A percentile compares a stretch with the other conserved stretches of the same genome.
phyloP scores from a whole-genome alignment of 2,797 vertebrate species.

The Sebastes dallii region DNA sequence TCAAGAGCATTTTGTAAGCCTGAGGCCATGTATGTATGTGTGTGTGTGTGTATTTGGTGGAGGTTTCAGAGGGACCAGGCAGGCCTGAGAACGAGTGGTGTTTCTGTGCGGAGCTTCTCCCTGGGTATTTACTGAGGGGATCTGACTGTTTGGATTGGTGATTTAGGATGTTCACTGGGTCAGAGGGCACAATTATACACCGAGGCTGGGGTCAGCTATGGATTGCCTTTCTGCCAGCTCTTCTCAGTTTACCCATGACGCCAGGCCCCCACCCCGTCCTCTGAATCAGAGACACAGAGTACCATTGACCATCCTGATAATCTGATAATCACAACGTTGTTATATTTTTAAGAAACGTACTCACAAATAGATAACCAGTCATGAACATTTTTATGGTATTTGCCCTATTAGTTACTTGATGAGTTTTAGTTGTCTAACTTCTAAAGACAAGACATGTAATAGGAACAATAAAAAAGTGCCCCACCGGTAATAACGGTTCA shows the following conservation, averaged over 20 bases:
- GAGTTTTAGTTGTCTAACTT: not conserved
- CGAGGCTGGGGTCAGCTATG: conserved; percentile 68
- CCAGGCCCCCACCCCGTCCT: conserved; percentile 38
- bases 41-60: not conserved
- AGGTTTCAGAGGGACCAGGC: conserved; percentile 33
- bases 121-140: conserved; percentile 59
- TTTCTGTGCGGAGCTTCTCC: conserved; percentile 32
- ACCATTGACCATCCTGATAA: conserved; percentile 1
- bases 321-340: not conserved
- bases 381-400: not conserved
- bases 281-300: conserved; percentile 1
- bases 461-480: not conserved
- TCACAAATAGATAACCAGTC: not conserved
- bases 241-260: conserved; percentile 68
- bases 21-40: conserved; percentile 16
- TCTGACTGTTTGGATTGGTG: conserved; percentile 76
- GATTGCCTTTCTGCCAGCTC: conserved; percentile 71
- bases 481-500: not conserved
- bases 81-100: conserved; percentile 36
- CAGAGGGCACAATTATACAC: conserved; percentile 77
- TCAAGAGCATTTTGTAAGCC: conserved; percentile 27
- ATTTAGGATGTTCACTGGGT: conserved; percentile 79
- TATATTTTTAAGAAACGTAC: not conserved
- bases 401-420: not conserved
- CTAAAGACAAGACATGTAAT: not conserved